Percentiles rank a stretch among this genome's conserved stretches.
Conservation (phyloP, 2,888 invertebrate genomes). For the Pelosia muscerda region DNA sequence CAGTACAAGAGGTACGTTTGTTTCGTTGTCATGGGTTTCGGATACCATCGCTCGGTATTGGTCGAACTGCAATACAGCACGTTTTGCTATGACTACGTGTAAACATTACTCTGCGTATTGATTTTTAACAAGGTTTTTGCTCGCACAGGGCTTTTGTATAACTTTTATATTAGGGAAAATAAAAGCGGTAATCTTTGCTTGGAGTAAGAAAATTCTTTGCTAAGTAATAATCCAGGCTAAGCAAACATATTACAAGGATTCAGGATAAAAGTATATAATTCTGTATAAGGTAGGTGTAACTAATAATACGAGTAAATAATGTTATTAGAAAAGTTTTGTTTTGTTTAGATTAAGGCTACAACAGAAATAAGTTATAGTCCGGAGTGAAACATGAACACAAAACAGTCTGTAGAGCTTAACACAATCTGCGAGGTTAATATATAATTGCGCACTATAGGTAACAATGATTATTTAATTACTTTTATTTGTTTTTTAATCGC, state of each 20-base stretch:
- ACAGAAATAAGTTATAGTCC: neutral
- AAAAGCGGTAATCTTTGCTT: conserved; percentile 30
- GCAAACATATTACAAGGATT: conserved; percentile 12
- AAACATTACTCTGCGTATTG: conserved; percentile 68
- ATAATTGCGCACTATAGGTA: neutral
- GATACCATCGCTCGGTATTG: conserved; percentile 67
- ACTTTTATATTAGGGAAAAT: conserved; percentile 38
- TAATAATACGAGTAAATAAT: conserved; percentile 7
- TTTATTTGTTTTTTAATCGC: too few species aligned
- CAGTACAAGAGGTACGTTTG: conserved; percentile 61
- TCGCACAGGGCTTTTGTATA: conserved; percentile 33
- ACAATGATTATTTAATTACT: too few species aligned
- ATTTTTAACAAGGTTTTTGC: conserved; percentile 67
- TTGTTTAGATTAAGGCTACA: neutral
- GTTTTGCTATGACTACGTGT: conserved; percentile 76
- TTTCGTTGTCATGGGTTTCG: conserved; percentile 67
- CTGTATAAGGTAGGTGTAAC: neutral
- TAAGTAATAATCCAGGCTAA: conserved; percentile 28
- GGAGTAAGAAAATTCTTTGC: conserved; percentile 27
- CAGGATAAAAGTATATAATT: neutral
- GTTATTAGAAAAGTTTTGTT: neutral
- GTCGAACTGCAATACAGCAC: conserved; percentile 65
- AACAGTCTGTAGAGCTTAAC: neutral
- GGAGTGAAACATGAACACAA: neutral
- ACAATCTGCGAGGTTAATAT: neutral